Evolutionary conservation across 1,140 invertebrate genomes (phyloP).

Genomic region (Aphaenogaster ashmeadi): DNA sequence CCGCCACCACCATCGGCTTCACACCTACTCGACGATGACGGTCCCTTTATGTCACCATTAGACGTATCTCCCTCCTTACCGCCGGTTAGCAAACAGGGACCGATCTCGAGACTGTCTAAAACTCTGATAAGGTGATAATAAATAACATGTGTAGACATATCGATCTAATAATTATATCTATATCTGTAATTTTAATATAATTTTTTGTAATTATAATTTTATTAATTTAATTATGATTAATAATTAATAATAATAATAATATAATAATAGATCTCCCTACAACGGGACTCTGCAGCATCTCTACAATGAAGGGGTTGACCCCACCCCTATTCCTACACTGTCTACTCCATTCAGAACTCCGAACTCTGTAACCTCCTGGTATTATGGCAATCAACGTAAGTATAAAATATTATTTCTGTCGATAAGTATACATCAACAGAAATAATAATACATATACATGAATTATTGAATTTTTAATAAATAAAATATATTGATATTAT

Average conservation of each 20-base stretch:
- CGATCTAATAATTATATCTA: not conserved
- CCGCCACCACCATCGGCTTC: slow-evolving; percentile 1
- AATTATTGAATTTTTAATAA: slow-evolving; percentile 4
- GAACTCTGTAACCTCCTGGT: slow-evolving; percentile 88
- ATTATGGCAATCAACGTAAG: slow-evolving; percentile 86
- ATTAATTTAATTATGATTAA: slow-evolving; percentile 7
- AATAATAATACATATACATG: slow-evolving; percentile 1
- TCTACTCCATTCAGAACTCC: slow-evolving; percentile 76
- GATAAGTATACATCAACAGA: not conserved
- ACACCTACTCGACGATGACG: slow-evolving; percentile 90
- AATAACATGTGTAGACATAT: slow-evolving; percentile 18
- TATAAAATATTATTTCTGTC: slow-evolving; percentile 51
- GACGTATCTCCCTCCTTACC: slow-evolving; percentile 88
- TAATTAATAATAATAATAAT: slow-evolving; percentile 3
- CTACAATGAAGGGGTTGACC: slow-evolving; percentile 84
- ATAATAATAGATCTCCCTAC: slow-evolving; percentile 70
- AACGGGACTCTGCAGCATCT: slow-evolving; percentile 80
- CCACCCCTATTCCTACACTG: slow-evolving; percentile 86
- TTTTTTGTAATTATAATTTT: slow-evolving; percentile 33
- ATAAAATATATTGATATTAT: slow-evolving; percentile 1
- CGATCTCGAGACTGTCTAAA: slow-evolving; percentile 92
- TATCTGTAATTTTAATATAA: not conserved
- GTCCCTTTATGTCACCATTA: slow-evolving; percentile 79
- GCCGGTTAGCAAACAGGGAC: slow-evolving; percentile 92
- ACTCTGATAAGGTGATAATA: slow-evolving; percentile 81